Percentiles rank a stretch among this genome's conserved stretches.
Evolutionary conservation across 2,113 vertebrate genomes (phyloP).

Genomic region (Callaeas wilsoni): DNA sequence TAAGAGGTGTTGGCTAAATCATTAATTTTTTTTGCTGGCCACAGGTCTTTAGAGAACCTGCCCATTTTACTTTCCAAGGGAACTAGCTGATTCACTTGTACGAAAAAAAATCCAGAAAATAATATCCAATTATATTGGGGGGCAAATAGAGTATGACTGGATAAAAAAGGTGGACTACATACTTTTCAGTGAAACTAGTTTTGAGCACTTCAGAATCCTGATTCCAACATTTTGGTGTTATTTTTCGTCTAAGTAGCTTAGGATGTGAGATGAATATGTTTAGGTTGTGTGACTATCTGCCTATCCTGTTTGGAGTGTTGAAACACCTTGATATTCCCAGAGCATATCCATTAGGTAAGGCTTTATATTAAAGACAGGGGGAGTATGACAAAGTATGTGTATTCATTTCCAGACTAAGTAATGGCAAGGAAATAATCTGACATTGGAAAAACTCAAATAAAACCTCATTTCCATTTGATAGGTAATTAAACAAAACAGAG

Average conservation of each 20-base stretch:
- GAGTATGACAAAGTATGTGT: background rate
- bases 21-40: background rate
- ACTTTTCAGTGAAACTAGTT: background rate
- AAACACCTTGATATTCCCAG: background rate
- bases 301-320: background rate
- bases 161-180: background rate
- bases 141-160: background rate
- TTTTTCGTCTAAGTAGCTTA: background rate
- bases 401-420: background rate
- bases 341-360: background rate
- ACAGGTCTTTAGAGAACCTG: background rate
- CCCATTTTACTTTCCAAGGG: background rate
- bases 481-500: background rate
- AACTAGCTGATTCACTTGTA: background rate
- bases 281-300: background rate
- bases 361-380: background rate
- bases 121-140: accelerated
- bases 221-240: background rate
- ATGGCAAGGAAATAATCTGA: background rate
- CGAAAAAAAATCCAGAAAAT: background rate
- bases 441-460: background rate
- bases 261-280: background rate
- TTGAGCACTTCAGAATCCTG: background rate
- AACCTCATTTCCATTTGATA: background rate
- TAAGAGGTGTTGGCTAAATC: background rate